Base-by-base conservation (phyloP, 1,140 invertebrate species). In the Lasioglossum baleicum region DNA sequence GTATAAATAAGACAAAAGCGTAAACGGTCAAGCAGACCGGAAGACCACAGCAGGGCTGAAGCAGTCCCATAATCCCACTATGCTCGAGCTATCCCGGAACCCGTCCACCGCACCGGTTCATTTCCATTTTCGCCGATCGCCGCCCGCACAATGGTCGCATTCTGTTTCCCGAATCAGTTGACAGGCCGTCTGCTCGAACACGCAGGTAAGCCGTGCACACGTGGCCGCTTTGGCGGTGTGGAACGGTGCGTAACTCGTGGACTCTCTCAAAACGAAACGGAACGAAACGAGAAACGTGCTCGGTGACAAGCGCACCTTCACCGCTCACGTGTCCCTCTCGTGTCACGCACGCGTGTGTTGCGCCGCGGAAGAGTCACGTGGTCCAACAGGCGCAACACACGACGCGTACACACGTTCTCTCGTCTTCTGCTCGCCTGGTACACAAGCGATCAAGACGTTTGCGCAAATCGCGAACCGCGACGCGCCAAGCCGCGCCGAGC, bases 391-490 rank as follows among this genome's bases (percentile, higher is more conserved):
- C 20, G 53, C 53, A 48, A 58, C 78, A n/a, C 72, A 65, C 56
- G 11, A 40, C 60, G 35, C 26, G 22, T 15, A 15, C 5, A n/a
- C 66, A 15, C 10, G 40, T 17, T 60, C 81, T 74, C 48, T 68
- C 51, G 26, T 10, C 7, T 80, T 56, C 81, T 89, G 82, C 20
- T 89, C 63, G 80, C 88, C 88, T 89, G 88, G 76, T 89, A 86
- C 56, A 71, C 26, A 35, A 69, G 75, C 85, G 87, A 87, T 82
- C 88, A 83, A 88, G 87, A 89, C 87, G 88, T 89, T 90, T 89
- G 88, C 88, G 88, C 88, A 89, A 89, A 88, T 82, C 86, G 83
- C 76, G 76, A 80, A 64, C 51, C 78, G 82, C 75, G 83, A 71
- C 65, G 51, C 51, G 51, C 15, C 51, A 15, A 13, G 51, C 51